Percentiles rank a stretch among this genome's conserved stretches.
phyloP scores from a whole-genome alignment of 1,140 invertebrate genomes.

The Acromyrmex echinatior region DNA sequence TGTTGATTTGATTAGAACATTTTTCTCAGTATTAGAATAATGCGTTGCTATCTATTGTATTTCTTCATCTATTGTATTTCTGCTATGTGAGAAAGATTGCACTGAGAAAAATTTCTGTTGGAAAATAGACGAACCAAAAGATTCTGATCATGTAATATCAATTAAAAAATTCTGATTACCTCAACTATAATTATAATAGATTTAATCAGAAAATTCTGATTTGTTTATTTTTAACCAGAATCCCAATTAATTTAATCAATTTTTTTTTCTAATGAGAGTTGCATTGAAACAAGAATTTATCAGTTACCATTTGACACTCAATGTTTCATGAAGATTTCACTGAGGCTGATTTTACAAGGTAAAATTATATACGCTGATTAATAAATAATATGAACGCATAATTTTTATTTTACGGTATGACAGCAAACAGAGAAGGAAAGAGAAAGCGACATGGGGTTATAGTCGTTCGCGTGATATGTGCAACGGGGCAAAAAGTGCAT shows the following conservation, averaged over 20 bases:
- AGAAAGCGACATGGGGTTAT: constrained; percentile 1
- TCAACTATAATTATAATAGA: no score
- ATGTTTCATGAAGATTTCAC: background rate
- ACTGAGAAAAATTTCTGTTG: no score
- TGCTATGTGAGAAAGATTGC: background rate
- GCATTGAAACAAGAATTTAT: background rate
- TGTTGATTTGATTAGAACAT: no score
- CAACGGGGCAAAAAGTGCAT: constrained; percentile 69
- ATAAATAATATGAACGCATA: constrained; percentile 6
- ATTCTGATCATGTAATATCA: no score
- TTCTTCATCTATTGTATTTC: background rate
- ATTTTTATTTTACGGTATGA: constrained; percentile 16
- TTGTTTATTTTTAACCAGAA: no score
- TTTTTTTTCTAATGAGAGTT: no score
- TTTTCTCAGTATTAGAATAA: background rate
- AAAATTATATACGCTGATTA: constrained; percentile 20
- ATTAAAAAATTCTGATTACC: no score
- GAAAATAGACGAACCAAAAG: no score
- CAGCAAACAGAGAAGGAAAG: background rate
- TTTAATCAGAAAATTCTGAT: no score
- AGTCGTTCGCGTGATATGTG: constrained; percentile 32
- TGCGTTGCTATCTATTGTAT: background rate
- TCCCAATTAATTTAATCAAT: no score
- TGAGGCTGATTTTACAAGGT: background rate
- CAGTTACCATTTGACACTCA: background rate